Conservation (phyloP, 2,113 vertebrate species). For the Notiomystis cincta region DNA sequence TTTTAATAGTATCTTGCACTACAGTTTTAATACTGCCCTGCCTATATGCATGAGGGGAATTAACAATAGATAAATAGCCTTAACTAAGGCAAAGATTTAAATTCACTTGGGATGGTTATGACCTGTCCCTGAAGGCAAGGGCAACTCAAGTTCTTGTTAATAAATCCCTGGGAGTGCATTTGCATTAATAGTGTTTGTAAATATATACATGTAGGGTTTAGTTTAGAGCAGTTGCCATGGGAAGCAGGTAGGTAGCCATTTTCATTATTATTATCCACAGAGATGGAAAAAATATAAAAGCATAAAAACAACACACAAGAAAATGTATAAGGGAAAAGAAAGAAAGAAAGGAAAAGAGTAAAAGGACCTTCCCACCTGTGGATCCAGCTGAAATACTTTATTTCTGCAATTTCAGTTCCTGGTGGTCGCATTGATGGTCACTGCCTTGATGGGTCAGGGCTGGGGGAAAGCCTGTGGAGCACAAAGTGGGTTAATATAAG, state of each 20-base stretch:
- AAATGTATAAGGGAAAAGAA: not conserved
- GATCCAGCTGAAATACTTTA: not conserved
- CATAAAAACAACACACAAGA: not conserved
- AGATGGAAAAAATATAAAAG: not conserved
- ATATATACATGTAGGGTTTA: not conserved
- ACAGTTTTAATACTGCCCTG: not conserved
- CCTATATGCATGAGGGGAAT: not conserved
- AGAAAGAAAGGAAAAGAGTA: not conserved
- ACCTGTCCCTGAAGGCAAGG: too few relatives aligned
- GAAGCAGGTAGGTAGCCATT: not conserved
- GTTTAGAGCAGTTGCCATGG: not conserved
- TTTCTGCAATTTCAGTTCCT: not conserved
- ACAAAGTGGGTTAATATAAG: too few relatives aligned
- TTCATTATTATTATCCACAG: not conserved
- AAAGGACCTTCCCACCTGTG: not conserved
- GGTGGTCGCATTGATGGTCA: accelerated
- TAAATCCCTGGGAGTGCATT: not conserved
- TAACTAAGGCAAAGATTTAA: not conserved
- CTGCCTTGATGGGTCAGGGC: not conserved
- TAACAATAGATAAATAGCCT: not conserved
- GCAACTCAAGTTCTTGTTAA: not conserved
- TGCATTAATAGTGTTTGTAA: not conserved
- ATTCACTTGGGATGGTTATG: not conserved
- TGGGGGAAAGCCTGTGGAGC: accelerated
- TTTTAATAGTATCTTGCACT: not conserved